Evolutionary conservation across 2,888 invertebrate genomes (phyloP).

Genomic region (Camptogramma bilineatum): DNA sequence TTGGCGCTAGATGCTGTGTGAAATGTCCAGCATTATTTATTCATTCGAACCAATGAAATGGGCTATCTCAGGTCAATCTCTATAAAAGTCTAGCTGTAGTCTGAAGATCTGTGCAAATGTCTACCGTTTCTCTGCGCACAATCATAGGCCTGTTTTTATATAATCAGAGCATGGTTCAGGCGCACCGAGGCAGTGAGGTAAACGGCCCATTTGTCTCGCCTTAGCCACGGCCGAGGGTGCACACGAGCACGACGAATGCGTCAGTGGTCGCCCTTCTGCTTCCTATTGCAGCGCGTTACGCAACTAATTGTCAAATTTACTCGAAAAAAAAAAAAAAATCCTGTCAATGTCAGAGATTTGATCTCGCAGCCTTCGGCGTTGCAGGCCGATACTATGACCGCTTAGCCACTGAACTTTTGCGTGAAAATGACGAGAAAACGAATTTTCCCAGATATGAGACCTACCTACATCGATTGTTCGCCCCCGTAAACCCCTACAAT

Average conservation of each 20-base stretch:
- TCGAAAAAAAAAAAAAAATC: no score
- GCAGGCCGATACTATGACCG: no score
- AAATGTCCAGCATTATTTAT: no score
- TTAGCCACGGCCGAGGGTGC: slow-evolving; percentile 21
- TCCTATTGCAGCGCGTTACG: slow-evolving; percentile 23
- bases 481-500: no score
- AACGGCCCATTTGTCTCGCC: slow-evolving; percentile 29
- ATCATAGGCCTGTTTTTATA: neutral
- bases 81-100: neutral
- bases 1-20: no score
- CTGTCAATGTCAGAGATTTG: no score
- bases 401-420: no score
- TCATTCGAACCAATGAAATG: no score
- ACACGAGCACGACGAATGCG: slow-evolving; percentile 26
- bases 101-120: neutral
- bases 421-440: no score
- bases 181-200: slow-evolving; percentile 13
- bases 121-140: neutral
- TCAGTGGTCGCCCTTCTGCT: slow-evolving; percentile 29
- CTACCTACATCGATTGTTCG: no score
- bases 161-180: slow-evolving; percentile 2
- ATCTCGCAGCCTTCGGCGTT: no score
- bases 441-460: no score
- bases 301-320: slow-evolving; percentile 17
- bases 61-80: neutral